Evolutionary conservation across 2,113 vertebrate genomes (phyloP).

Genomic region (Pachyramphus minor): DNA sequence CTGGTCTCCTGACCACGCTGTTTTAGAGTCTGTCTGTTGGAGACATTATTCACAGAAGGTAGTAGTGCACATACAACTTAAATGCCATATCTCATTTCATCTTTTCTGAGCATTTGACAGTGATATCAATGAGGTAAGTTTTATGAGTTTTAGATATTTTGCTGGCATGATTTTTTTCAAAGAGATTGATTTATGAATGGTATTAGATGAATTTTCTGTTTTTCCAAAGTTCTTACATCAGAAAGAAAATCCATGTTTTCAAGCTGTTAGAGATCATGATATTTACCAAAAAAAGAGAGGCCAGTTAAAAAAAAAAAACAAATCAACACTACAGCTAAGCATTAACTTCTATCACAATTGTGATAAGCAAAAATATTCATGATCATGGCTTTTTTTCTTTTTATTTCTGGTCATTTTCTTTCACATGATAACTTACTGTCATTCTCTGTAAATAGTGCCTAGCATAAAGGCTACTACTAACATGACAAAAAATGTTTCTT

Average conservation of each 20-base stretch:
- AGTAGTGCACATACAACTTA: background rate
- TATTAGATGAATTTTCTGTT: background rate
- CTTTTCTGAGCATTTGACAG: background rate
- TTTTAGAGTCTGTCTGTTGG: background rate
- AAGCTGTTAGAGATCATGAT: background rate
- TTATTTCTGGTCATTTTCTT: background rate
- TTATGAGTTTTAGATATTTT: background rate
- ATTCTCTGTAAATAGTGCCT: background rate
- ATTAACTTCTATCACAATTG: background rate
- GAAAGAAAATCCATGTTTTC: background rate
- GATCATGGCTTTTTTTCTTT: background rate
- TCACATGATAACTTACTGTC: background rate
- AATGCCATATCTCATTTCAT: background rate
- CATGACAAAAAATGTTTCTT: background rate
- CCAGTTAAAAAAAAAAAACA: background rate
- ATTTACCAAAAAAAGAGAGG: background rate
- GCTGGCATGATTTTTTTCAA: background rate
- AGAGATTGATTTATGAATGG: background rate
- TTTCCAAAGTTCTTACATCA: background rate
- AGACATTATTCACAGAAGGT: background rate
- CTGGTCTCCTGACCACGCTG: background rate
- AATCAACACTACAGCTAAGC: background rate
- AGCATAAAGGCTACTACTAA: background rate
- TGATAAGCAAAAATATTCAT: background rate
- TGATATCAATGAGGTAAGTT: background rate